phyloP scores from a whole-genome alignment of 1,140 invertebrate genomes.

The Heliconius nattereri region DNA sequence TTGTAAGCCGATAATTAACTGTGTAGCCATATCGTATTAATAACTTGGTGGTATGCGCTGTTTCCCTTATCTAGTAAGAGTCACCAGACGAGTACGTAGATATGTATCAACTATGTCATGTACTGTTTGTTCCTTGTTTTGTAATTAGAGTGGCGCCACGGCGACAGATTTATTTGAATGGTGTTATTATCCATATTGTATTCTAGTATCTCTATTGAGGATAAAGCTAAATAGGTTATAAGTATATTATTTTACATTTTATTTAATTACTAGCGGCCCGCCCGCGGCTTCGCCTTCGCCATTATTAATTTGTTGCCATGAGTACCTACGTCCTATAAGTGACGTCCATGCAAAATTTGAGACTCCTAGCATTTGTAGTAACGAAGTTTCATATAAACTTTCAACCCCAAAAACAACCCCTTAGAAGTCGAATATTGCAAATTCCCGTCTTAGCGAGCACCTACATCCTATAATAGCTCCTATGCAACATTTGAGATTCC shows the following conservation, averaged over 20 bases:
- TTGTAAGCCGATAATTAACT: constrained; percentile 22
- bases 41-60: constrained; percentile 12
- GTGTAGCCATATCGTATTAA: constrained; percentile 19
- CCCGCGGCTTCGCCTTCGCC: too few relatives aligned
- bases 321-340: too few relatives aligned
- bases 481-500: too few relatives aligned
- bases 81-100: neutral
- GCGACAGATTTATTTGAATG: constrained; percentile 23
- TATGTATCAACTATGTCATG: constrained; percentile 40
- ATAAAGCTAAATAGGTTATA: neutral
- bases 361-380: too few relatives aligned
- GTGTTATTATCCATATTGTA: neutral
- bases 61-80: constrained; percentile 34
- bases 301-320: too few relatives aligned
- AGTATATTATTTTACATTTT: neutral
- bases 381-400: too few relatives aligned
- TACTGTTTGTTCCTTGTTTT: constrained; percentile 22
- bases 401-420: too few relatives aligned
- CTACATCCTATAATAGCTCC: too few relatives aligned
- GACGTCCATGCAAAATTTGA: too few relatives aligned
- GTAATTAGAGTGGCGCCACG: constrained; percentile 26
- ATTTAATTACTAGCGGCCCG: too few relatives aligned
- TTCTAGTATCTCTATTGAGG: neutral
- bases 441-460: too few relatives aligned
- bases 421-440: too few relatives aligned